Evolutionary conservation across 2,113 vertebrate genomes (phyloP), one percentile per base, ranked within the genome.

Genomic region (Ibidorhyncha struthersii): DNA sequence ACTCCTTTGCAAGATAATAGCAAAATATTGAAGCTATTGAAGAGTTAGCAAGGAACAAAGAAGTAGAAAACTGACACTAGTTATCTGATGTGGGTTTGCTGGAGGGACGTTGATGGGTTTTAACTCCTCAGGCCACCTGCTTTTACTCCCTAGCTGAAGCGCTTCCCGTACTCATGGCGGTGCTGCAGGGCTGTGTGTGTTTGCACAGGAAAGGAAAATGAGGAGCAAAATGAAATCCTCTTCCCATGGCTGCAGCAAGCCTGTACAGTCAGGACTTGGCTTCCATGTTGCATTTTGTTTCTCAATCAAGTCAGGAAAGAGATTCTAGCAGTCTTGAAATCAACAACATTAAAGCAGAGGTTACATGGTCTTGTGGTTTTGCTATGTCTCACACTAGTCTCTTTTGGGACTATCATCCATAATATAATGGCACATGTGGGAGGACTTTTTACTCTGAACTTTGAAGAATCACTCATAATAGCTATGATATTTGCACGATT

Each of bases 381-480:
- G 25, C 17, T 93, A 22, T 82, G 61, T 78, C 47, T 94, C 72
- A 50, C 52, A 10, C 18, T 53, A 82, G 36, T 66, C 38, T 65
- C 87, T 89, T 90, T 50, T 89, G 76, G 30, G 40, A 84, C 70
- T 74, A 18, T 81, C 74, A 87, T 67, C 55, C 18, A 20, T 81
- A 69, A 85, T 71, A 34, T 83, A 93, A 95, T 92, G 70, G 30
- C 69, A 73, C 29, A 32, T 15, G 79, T 92, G 58, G 93, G 89
- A 96, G 62, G 82, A 83, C 85, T 66, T 92, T 86, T 97, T 82
- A 95, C 43, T 90, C 26, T 82, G 72, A 77, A 78, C 78, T 96
- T 96, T 96, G 86, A 93, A 93, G 70, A 95, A 93, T 95, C 86
- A 66, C 50, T 91, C 2, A 3, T 94, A 95, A 96, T 93, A 88